Conservation (phyloP, 2,797 vertebrate genomes). For the Catostomus latipinnis region DNA sequence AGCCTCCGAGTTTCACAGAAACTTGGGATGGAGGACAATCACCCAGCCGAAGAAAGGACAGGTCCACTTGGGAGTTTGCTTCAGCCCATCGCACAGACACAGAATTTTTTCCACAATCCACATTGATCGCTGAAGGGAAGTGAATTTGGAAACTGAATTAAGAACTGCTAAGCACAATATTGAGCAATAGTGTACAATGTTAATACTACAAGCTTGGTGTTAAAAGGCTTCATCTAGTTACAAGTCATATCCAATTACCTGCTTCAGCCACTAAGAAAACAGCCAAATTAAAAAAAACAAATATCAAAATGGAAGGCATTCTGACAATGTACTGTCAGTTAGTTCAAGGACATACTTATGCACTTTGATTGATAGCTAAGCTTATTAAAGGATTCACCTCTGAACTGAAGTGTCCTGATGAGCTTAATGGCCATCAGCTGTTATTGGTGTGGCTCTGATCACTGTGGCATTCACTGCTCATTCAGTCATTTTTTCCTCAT, state of each 20-base stretch:
- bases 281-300: constrained; percentile 44
- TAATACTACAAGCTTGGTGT: not conserved
- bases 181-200: not conserved
- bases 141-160: not conserved
- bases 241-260: constrained; percentile 58
- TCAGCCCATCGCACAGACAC: constrained; percentile 72
- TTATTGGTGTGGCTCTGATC: not conserved
- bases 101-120: constrained; percentile 69
- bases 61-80: constrained; percentile 52
- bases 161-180: not conserved
- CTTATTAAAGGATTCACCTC: constrained; percentile 10
- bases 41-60: constrained; percentile 68
- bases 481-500: too few relatives aligned
- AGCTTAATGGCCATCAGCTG: constrained; percentile 34
- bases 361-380: not conserved
- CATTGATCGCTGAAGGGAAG: constrained; percentile 61
- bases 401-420: not conserved
- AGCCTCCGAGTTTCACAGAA: constrained; percentile 19
- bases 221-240: not conserved
- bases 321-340: not conserved
- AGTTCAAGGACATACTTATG: constrained; percentile 36
- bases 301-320: constrained; percentile 64
- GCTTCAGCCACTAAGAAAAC: constrained; percentile 51
- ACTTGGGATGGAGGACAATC: constrained; percentile 68
- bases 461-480: not conserved